Conservation (phyloP, 2,797 vertebrate genomes). For the Gallinago nigripennis region DNA sequence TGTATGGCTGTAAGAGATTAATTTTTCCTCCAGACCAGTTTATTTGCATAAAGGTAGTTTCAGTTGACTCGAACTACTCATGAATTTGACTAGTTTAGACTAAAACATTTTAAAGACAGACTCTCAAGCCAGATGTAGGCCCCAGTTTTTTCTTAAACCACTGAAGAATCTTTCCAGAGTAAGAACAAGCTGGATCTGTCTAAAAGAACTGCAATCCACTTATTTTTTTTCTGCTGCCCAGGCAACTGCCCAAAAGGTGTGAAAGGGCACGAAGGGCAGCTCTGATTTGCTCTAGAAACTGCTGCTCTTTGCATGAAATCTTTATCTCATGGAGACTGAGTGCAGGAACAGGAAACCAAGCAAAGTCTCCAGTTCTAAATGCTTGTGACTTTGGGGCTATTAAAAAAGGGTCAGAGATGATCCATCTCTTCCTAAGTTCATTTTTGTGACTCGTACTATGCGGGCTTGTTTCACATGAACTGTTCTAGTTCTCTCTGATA, state of each 20-base stretch:
- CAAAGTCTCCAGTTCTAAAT: not conserved
- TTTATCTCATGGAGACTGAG: not conserved
- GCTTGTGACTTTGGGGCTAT: not conserved
- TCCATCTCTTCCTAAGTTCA: not conserved
- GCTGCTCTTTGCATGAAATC: not conserved
- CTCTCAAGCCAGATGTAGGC: not conserved
- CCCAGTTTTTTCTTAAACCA: not conserved
- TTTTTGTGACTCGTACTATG: not conserved
- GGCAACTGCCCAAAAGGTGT: not conserved
- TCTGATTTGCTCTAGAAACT: not conserved
- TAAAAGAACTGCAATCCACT: not conserved
- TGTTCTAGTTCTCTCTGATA: not conserved
- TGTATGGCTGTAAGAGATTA: not conserved
- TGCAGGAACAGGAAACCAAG: not conserved
- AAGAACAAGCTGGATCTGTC: not conserved
- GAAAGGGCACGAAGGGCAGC: not conserved
- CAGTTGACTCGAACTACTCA: not conserved
- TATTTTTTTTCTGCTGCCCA: not conserved
- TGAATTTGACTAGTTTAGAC: not conserved
- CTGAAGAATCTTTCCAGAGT: not conserved
- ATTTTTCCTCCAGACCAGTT: not conserved
- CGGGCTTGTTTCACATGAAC: not conserved
- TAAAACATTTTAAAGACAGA: not conserved
- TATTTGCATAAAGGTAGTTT: not conserved
- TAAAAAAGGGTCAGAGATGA: not conserved